Evolutionary conservation across 2,888 invertebrate species (phyloP), one percentile per base, ranked within the genome.

Genomic region (Saturnia pavonia): DNA sequence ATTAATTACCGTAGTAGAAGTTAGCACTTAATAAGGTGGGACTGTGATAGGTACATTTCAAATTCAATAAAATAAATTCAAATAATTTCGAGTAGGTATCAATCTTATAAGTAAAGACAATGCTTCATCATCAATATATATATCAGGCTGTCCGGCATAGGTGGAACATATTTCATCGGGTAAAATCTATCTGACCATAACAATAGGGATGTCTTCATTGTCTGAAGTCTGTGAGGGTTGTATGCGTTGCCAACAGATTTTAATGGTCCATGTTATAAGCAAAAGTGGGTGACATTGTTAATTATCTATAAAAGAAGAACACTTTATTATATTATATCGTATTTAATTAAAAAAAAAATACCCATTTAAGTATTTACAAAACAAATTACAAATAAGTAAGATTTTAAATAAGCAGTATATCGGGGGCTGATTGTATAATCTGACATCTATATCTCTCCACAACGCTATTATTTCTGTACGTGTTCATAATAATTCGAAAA

Each of bases 131-230:
- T 65, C 65, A 65, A 65, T 65, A 65, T 40, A 65, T 65, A 65
- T 40, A 57, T 57, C 57, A 25, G 57, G 65, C 40, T 65, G 65
- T 40, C 65, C 40, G 19, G 22, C n/a, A 43, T 65, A 67, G 54
- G 67, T 70, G 54, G 27, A 40, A 40, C 73, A 73, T 74, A 80
- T 80, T 75, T 77, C 77, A 74, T 79, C 76, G 80, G 80, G 83
- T 88, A 83, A 86, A 91, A 88, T 84, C 86, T 88, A 89, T 88
- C 86, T 84, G 82, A 83, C 83, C 85, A 86, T 88, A 82, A 91
- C 91, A 90, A 91, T 90, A 80, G 84, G 84, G 84, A 83, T 82
- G 85, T 86, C 88, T 89, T 88, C 89, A 89, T 91, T 91, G 91
- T 91, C 90, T 89, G 87, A 88, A 88, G 86, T 84, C 83, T 84